Base-by-base conservation (phyloP, 1,140 invertebrate species). In the Mizuhopecten yessoensis region DNA sequence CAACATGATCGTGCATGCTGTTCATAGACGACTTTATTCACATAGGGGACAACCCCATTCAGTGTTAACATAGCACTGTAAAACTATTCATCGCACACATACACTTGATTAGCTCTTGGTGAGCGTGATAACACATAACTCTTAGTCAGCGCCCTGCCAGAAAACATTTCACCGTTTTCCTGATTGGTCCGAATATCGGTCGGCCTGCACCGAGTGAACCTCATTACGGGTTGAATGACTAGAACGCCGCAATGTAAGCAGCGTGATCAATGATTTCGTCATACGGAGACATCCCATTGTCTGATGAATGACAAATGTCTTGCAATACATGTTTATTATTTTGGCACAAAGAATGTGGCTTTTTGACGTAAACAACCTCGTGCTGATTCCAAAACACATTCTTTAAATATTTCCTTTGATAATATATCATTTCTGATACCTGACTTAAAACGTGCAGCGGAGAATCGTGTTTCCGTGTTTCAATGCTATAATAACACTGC, bases 361-460 rank as follows among this genome's bases (percentile, higher is more conserved):
- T 75, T 0, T 75, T n/a, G 57, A n/a, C 5, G 57, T 75, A 75
- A 75, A 75, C 57, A 75, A 75, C 57, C 15, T 13, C 11, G n/a
- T 75, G 57, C 57, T n/a, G 23, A 75, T 75, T 75, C 23, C 9
- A 75, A 75, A 75, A 29, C 57, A 75, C 57, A 75, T 75, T 75
- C 57, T 29, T 75, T n/a, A 75, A 75, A 75, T 75, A 75, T 17
- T 45, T 39, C 13, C 36, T 7, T 39, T 13, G 36, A 39, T 39
- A 13, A 13, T 39, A 39, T 39, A 5, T 39, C 13, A 13, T 39
- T 13, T 39, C 13, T n/a, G n/a, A n/a, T 7, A 39, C 36, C 36
- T 39, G 13, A 39, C 36, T 39, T 39, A 13, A 7, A 39, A 39
- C 36, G 5, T 39, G 36, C n/a, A n/a, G n/a, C n/a, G n/a, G n/a